These are phyloP conservation scores for Morone chrysops DNA, from an alignment of 2,113 vertebrate species.

Conservation along the genomic window DNA sequence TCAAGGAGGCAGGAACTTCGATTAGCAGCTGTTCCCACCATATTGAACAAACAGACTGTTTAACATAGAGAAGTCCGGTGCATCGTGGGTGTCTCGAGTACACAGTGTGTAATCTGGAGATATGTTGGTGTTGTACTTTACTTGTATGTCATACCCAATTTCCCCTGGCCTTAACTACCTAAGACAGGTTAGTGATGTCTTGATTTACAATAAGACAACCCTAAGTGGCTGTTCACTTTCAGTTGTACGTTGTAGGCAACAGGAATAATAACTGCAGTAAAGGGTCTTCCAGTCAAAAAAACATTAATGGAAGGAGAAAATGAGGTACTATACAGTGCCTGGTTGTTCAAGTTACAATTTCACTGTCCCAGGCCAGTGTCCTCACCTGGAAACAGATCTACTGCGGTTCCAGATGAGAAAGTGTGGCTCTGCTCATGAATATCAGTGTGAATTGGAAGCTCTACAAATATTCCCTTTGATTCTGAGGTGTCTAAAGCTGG, in stretches of 20 bases:
- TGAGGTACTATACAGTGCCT: neutral
- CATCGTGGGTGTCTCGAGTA: neutral
- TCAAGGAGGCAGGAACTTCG: neutral
- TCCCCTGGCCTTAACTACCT: neutral
- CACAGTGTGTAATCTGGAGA: neutral
- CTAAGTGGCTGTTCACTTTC: neutral
- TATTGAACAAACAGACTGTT: slow-evolving; percentile 1
- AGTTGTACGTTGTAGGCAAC: neutral
- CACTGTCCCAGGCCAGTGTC: neutral
- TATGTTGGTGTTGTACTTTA: neutral
- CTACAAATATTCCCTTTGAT: slow-evolving; percentile 1
- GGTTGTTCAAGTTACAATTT: slow-evolving; percentile 17
- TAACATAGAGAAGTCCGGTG: slow-evolving; percentile 6
- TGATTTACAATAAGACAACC: neutral
- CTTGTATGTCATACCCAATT: neutral
- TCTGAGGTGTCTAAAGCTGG: neutral
- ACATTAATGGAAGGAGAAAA: neutral
- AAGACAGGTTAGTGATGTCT: neutral
- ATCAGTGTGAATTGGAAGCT: slow-evolving; percentile 1
- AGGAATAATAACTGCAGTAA: neutral
- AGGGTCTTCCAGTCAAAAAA: neutral
- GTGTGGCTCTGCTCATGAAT: neutral
- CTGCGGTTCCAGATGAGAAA: neutral
- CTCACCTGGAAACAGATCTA: slow-evolving; percentile 1
- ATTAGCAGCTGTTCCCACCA: slow-evolving; percentile 26